Conservation (phyloP, 1,140 invertebrate species). For the Neodiprion fabricii region DNA sequence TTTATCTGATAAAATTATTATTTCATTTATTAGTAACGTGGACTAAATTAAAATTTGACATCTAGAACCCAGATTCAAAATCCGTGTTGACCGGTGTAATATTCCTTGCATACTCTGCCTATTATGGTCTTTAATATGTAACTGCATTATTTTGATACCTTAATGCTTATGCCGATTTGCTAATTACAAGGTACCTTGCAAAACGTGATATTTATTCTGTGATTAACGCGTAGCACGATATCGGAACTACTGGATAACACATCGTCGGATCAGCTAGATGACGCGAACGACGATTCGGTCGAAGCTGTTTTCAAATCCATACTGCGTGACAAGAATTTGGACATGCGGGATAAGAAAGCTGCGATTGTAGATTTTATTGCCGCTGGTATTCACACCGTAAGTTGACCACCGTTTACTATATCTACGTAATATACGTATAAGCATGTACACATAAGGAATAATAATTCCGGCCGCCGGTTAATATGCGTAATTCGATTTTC, state of each 20-base stretch:
- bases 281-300: slow-evolving; percentile 63
- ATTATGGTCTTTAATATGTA: too few relatives aligned
- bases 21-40: too few relatives aligned
- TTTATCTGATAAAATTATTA: too few relatives aligned
- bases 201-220: slow-evolving; percentile 15
- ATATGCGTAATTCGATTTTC: neutral
- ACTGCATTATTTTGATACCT: too few relatives aligned
- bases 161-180: too few relatives aligned
- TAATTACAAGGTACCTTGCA: too few relatives aligned
- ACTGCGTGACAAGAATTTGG: slow-evolving; percentile 72
- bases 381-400: slow-evolving; percentile 84
- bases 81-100: too few relatives aligned
- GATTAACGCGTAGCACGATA: slow-evolving; percentile 68
- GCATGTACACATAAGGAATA: too few relatives aligned
- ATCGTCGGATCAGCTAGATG: slow-evolving; percentile 57
- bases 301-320: slow-evolving; percentile 80
- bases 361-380: slow-evolving; percentile 87
- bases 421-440: neutral
- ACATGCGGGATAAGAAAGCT: slow-evolving; percentile 82
- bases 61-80: too few relatives aligned
- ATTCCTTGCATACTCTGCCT: too few relatives aligned
- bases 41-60: too few relatives aligned
- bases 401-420: slow-evolving; percentile 14
- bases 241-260: slow-evolving; percentile 79
- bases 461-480: neutral